phyloP scores from a whole-genome alignment of 1,140 invertebrate genomes.

The Ladona fulva region DNA sequence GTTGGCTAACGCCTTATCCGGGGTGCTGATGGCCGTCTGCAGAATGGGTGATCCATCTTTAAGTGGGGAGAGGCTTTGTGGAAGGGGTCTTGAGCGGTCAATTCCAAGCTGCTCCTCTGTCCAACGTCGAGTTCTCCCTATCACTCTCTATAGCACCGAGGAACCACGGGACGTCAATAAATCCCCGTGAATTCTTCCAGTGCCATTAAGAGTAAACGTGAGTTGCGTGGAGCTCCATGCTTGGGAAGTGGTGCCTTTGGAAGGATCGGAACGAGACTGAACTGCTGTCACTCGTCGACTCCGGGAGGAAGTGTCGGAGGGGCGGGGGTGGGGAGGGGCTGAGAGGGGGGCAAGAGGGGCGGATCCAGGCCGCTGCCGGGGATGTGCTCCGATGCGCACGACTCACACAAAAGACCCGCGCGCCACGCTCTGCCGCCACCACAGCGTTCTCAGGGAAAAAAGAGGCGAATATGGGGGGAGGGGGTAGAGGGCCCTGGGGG shows the following conservation, averaged over 20 bases:
- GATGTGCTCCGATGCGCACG: constrained; percentile 26
- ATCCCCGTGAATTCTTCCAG: constrained; percentile 34
- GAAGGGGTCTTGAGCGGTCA: background rate
- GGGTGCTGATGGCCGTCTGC: no score
- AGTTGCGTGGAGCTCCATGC: constrained; percentile 13
- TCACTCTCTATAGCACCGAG: constrained; percentile 28
- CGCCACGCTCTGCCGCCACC: constrained; percentile 13
- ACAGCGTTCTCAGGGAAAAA: constrained; percentile 12
- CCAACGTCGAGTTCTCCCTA: background rate
- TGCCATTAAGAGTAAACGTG: constrained; percentile 29
- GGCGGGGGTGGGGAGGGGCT: background rate
- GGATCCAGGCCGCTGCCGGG: no score
- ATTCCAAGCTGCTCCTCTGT: background rate
- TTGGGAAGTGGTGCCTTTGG: background rate
- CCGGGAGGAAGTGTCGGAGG: background rate
- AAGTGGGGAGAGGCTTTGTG: background rate
- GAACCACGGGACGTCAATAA: constrained; percentile 28
- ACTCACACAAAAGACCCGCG: constrained; percentile 17
- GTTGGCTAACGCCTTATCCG: no score
- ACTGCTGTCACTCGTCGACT: background rate
- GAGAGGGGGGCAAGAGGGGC: background rate
- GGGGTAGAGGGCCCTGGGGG: background rate
- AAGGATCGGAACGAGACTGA: background rate
- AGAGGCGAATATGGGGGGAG: background rate
- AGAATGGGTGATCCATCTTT: no score